Evolutionary conservation across 2,888 invertebrate genomes (phyloP), one percentile per base, ranked within the genome.

Genomic region (Nomada flava): DNA sequence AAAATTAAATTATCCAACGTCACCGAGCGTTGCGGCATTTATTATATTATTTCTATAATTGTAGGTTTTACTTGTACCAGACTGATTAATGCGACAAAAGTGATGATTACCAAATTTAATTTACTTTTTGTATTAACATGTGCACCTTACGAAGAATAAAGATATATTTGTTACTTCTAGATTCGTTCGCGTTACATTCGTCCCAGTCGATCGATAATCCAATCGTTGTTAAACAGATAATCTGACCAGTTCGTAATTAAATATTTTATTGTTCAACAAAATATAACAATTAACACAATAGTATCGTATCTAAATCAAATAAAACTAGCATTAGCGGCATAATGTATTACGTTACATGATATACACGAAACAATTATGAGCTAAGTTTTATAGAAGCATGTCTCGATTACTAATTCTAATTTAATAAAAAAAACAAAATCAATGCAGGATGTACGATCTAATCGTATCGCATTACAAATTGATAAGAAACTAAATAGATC

Each of bases 181-280:
- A 68, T 59, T 57, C 36, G 44, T 47, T 26, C 20, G n/a, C 26
- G 23, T 65, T 18, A 26, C 50, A 36, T 11, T 36, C 26, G 13
- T 50, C 50, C 50, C 13, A 29, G 23, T 29, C 13, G 20, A 55
- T 36, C 18, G 11, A 47, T 29, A 55, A 23, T 36, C 7, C 36
- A 5, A 36, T 36, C 36, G 5, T 50, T 23, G 44, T 2, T 18
- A 13, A 9, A 53, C 57, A 55, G 9, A 20, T 18, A 5, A 11
- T 29, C 47, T 44, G 5, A 29, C 26, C 42, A 36, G 29, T 80
- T 77, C 72, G 63, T 79, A 84, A 87, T 90, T 90, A 91, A 90
- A 92, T 89, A 91, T 90, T 92, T 92, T 91, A 92, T 92, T 92
- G 87, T 85, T 90, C 88, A 92, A 92, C 91, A 92, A 91, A 91